These are phyloP conservation scores for Drosophila arawakana DNA, from an alignment of 1,140 invertebrate species.

Conservation along the genomic window DNA sequence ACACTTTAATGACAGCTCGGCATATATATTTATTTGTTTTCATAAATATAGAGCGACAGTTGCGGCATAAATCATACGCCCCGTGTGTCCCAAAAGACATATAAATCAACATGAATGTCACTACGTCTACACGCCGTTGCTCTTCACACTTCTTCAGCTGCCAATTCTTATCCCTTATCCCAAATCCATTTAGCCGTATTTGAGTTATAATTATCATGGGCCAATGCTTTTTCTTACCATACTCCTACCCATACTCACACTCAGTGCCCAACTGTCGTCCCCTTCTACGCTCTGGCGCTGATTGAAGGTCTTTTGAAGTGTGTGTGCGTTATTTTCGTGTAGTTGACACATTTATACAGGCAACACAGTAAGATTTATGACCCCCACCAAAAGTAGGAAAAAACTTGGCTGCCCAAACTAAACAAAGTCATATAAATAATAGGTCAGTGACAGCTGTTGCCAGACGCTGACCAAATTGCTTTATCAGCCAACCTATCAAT, in stretches of 20 bases:
- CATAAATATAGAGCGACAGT: slow-evolving; percentile 53
- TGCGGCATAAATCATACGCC: slow-evolving; percentile 68
- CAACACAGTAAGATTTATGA: slow-evolving; percentile 38
- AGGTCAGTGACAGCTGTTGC: slow-evolving; percentile 63
- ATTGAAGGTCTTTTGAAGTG: slow-evolving; percentile 44
- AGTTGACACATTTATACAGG: slow-evolving; percentile 54
- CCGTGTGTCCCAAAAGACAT: slow-evolving; percentile 29
- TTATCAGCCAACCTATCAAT: slow-evolving; percentile 66
- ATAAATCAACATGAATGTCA: slow-evolving; percentile 68
- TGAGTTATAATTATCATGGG: slow-evolving; percentile 31
- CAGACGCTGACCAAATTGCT: slow-evolving; percentile 34
- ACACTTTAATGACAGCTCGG: slow-evolving; percentile 49
- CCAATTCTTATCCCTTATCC: slow-evolving; percentile 13
- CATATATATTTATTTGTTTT: slow-evolving; percentile 56
- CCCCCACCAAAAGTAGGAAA: slow-evolving; percentile 9
- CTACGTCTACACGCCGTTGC: background rate
- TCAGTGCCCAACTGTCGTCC: slow-evolving; percentile 8
- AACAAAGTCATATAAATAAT: slow-evolving; percentile 55
- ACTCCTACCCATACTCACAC: background rate
- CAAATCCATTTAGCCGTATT: slow-evolving; percentile 4
- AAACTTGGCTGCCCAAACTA: slow-evolving; percentile 34
- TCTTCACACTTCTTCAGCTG: background rate
- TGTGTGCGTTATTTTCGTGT: slow-evolving; percentile 24
- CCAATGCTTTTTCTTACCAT: slow-evolving; percentile 30
- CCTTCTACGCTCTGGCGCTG: slow-evolving; percentile 20